These are phyloP conservation scores for Addax nasomaculatus DNA, from an alignment of 2,113 vertebrate genomes.

Conservation along the genomic window DNA sequence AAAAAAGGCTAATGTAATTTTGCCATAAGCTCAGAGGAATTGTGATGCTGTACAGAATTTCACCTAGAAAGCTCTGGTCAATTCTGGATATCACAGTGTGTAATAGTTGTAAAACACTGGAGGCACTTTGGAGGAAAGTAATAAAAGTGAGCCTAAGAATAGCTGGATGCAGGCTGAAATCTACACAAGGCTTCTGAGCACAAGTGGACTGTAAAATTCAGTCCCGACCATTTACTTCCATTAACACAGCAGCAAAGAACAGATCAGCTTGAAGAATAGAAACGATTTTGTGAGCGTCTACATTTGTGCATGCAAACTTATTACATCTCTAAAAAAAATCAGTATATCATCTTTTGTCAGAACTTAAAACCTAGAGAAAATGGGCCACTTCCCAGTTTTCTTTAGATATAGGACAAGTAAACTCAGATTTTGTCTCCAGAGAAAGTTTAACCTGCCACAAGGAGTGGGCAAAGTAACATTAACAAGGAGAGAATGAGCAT, in stretches of 20 bases:
- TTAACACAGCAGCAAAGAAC: slow-evolving; percentile 38
- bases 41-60: slow-evolving; percentile 30
- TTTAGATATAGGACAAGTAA: background rate
- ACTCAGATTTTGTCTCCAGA: background rate
- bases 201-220: slow-evolving; percentile 14
- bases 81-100: slow-evolving; percentile 20
- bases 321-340: slow-evolving; percentile 9
- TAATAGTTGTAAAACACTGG: slow-evolving; percentile 55
- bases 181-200: background rate
- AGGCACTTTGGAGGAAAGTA: slow-evolving; percentile 42
- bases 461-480: background rate
- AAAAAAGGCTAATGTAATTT: slow-evolving; percentile 37
- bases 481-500: background rate
- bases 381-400: background rate
- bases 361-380: slow-evolving; percentile 2
- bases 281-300: background rate
- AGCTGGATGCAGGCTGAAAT: slow-evolving; percentile 7
- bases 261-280: background rate
- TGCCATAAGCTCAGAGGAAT: slow-evolving; percentile 55
- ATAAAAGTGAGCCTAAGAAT: slow-evolving; percentile 34
- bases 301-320: background rate
- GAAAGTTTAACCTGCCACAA: background rate
- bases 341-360: background rate
- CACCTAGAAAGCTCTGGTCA: slow-evolving; percentile 50
- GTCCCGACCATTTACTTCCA: slow-evolving; percentile 18